phyloP scores from a whole-genome alignment of 2,113 vertebrate genomes.

The Lathamus discolor region DNA sequence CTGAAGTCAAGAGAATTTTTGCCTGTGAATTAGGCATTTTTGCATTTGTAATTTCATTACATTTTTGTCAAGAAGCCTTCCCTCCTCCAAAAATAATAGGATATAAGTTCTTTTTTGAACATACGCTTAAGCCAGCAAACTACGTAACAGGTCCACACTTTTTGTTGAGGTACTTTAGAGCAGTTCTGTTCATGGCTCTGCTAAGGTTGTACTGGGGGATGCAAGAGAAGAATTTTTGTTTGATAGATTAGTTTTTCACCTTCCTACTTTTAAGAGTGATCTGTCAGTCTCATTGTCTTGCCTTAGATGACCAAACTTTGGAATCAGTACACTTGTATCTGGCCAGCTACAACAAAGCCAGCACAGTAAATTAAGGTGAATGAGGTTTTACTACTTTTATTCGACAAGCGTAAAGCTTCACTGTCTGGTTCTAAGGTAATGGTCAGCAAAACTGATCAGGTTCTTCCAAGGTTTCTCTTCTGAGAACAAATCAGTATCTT shows the following conservation, averaged over 20 bases:
- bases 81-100: neutral
- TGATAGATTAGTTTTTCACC: neutral
- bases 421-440: neutral
- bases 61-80: neutral
- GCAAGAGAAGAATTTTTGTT: neutral
- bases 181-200: neutral
- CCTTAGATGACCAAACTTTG: accelerated
- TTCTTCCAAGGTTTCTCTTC: neutral
- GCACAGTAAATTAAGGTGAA: neutral
- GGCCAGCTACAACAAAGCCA: neutral
- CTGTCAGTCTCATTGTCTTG: neutral
- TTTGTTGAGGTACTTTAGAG: neutral
- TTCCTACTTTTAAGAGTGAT: neutral
- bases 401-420: accelerated
- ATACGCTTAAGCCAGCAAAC: neutral
- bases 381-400: accelerated
- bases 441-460: neutral
- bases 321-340: neutral
- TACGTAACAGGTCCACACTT: accelerated
- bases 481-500: neutral
- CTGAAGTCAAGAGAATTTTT: neutral
- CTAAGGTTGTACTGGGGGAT: neutral
- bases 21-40: neutral
- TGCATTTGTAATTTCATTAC: neutral
- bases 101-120: neutral